A percentile compares a stretch with the other conserved stretches of the same genome.
phyloP scores from a whole-genome alignment of 2,888 invertebrate genomes.

The Herminia tarsipennalis region DNA sequence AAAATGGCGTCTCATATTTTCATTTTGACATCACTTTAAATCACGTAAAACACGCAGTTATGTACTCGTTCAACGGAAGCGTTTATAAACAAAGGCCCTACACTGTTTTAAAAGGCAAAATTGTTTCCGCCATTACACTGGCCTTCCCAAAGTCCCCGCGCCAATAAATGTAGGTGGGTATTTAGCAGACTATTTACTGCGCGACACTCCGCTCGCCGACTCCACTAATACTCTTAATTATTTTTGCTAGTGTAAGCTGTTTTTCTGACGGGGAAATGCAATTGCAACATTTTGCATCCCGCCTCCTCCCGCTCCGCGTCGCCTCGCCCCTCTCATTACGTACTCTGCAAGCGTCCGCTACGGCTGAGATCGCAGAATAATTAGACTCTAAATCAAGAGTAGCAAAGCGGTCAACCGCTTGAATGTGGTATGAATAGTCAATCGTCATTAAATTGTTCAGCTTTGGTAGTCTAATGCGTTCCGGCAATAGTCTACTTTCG shows the following conservation, averaged over 20 bases:
- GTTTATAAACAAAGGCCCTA: conserved; percentile 64
- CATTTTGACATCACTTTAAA: conserved; percentile 41
- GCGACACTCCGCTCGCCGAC: conserved; percentile 77
- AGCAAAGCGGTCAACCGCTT: conserved; percentile 81
- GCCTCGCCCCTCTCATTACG: conserved; percentile 73
- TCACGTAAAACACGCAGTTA: conserved; percentile 39
- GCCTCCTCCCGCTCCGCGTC: conserved; percentile 46
- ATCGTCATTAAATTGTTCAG: conserved; percentile 84
- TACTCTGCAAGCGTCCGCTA: conserved; percentile 71
- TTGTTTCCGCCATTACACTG: conserved; percentile 76
- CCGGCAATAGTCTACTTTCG: conserved; percentile 49
- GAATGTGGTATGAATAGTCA: conserved; percentile 84
- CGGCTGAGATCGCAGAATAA: conserved; percentile 82
- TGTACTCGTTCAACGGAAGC: conserved; percentile 41
- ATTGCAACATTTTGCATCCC: conserved; percentile 83
- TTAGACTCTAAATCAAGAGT: conserved; percentile 84
- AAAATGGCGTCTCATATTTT: conserved; percentile 35
- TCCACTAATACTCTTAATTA: conserved; percentile 84
- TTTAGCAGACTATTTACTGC: conserved; percentile 82
- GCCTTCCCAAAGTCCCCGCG: conserved; percentile 68
- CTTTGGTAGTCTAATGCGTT: conserved; percentile 81
- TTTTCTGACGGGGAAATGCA: conserved; percentile 81
- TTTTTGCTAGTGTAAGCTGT: conserved; percentile 84
- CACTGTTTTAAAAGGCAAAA: conserved; percentile 76
- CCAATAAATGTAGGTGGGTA: conserved; percentile 84